Conservation (phyloP, 2,113 vertebrate genomes). For the Abramis brama region DNA sequence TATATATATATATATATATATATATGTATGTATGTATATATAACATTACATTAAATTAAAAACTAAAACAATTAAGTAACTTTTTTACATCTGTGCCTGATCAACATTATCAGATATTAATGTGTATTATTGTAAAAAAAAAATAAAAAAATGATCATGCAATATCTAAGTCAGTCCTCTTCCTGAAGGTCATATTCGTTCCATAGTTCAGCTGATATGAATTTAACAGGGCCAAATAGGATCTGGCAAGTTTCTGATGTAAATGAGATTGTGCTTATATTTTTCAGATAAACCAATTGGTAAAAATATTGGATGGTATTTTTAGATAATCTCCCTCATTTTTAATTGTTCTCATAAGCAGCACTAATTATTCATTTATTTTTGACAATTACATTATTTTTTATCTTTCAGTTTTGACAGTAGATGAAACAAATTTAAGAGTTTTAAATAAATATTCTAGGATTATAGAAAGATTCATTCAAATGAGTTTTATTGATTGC, state of each 20-base stretch:
- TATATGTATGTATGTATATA: no score
- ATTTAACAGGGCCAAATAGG: neutral
- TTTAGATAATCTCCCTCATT: neutral
- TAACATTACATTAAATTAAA: neutral
- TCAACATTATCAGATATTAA: neutral
- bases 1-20: no score
- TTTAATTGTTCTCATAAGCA: neutral
- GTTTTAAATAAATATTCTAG: no score
- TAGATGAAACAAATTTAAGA: neutral
- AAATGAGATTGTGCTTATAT: neutral
- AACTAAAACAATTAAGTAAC: neutral
- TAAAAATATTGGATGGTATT: neutral
- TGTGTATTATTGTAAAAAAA: neutral
- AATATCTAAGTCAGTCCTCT: neutral
- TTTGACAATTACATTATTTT: neutral
- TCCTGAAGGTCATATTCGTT: neutral
- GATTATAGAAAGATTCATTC: no score
- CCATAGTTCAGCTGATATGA: neutral
- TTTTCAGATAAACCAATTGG: neutral
- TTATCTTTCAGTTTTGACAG: neutral
- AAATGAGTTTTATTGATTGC: no score
- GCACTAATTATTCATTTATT: neutral
- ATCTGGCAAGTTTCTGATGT: neutral
- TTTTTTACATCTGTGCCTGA: neutral
- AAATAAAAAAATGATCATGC: neutral